Percentiles rank a stretch among this genome's conserved stretches.
Evolutionary conservation across 1,140 invertebrate genomes (phyloP).

Genomic region (Hylyphantes graminicola): DNA sequence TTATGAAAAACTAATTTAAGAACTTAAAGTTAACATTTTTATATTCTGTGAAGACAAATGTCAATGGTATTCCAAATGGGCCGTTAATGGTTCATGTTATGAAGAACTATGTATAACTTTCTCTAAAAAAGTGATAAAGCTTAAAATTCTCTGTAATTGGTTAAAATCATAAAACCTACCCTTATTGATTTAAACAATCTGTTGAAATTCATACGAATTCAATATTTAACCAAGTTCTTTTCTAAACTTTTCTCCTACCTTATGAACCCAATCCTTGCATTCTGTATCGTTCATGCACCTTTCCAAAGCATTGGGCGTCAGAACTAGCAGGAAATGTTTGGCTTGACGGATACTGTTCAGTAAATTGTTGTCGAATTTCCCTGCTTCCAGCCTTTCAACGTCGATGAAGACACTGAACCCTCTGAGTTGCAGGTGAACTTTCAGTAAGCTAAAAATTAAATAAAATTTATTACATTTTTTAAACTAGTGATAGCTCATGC

Average conservation of each 20-base stretch:
- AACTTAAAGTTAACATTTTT: too few relatives aligned
- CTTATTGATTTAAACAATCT: neutral
- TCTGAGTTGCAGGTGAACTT: constrained; percentile 92
- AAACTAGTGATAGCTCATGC: neutral
- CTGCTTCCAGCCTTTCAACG: constrained; percentile 93
- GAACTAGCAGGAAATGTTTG: constrained; percentile 94
- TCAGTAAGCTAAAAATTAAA: constrained; percentile 73
- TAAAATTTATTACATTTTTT: neutral
- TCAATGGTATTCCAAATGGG: too few relatives aligned
- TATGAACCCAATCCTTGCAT: constrained; percentile 99
- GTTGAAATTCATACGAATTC: neutral
- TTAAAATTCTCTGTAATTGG: too few relatives aligned
- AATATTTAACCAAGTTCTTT: too few relatives aligned
- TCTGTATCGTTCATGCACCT: constrained; percentile 92
- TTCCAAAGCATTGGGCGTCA: constrained; percentile 94
- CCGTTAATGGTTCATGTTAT: too few relatives aligned
- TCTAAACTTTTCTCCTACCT: constrained; percentile 74
- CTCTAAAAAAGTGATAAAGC: too few relatives aligned
- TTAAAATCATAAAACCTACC: too few relatives aligned
- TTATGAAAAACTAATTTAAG: too few relatives aligned
- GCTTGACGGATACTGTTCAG: constrained; percentile 96
- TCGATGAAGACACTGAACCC: constrained; percentile 97
- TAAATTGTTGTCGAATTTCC: constrained; percentile 98
- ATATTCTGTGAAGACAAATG: too few relatives aligned
- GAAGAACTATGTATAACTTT: too few relatives aligned